A percentile compares a stretch with the other conserved stretches of the same genome.
These are phyloP conservation scores for Cephus nigrinus DNA, from an alignment of 2,888 invertebrate genomes.

Conservation along the genomic window DNA sequence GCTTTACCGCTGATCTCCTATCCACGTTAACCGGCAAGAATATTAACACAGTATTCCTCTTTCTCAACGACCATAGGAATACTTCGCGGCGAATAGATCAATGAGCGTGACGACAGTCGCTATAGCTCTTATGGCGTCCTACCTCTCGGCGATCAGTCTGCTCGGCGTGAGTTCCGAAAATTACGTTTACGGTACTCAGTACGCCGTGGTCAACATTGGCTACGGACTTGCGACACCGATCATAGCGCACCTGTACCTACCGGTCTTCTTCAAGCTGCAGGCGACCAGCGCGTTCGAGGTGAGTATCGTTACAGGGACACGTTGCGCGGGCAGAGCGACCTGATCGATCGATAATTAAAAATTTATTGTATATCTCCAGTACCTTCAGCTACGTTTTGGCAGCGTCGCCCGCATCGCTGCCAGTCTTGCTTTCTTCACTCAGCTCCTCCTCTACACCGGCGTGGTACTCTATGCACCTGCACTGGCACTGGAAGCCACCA, in stretches of 20 bases:
- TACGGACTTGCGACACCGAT: conserved; percentile 85
- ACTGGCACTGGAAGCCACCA: conserved; percentile 85
- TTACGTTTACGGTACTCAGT: conserved; percentile 86
- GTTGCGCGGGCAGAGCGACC: not conserved
- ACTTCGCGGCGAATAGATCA: conserved; percentile 81
- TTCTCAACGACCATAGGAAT: conserved; percentile 71
- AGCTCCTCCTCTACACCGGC: conserved; percentile 91
- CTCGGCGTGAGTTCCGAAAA: conserved; percentile 89
- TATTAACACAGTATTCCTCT: not conserved
- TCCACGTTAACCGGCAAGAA: not conserved
- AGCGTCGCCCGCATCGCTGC: conserved; percentile 79
- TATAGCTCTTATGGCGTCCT: conserved; percentile 89
- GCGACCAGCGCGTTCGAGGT: conserved; percentile 88
- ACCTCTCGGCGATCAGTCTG: conserved; percentile 90
- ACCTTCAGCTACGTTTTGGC: conserved; percentile 87
- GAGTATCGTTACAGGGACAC: conserved; percentile 14
- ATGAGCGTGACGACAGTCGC: conserved; percentile 86
- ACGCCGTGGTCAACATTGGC: conserved; percentile 82
- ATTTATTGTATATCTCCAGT: conserved; percentile 69
- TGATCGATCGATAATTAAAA: not conserved
- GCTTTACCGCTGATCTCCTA: not conserved
- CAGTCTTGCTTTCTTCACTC: conserved; percentile 84
- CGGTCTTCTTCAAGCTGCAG: conserved; percentile 85
- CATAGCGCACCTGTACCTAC: conserved; percentile 80
- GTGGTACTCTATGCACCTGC: conserved; percentile 94